phyloP scores from a whole-genome alignment of 2,888 invertebrate genomes.

The Chymomyza amoena region DNA sequence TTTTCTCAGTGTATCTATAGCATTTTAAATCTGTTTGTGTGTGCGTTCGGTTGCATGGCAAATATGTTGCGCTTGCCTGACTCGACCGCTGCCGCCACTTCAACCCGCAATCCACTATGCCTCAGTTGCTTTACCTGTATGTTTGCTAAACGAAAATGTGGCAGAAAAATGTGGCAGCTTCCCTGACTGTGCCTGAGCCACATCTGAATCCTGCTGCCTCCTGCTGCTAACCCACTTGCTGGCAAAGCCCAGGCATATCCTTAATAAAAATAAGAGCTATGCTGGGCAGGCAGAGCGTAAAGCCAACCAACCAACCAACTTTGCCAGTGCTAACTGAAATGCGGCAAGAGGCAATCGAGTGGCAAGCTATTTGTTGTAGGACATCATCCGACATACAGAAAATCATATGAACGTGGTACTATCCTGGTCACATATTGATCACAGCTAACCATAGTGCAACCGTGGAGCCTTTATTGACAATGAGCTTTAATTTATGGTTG shows the following conservation, averaged over 20 bases:
- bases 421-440: too few species aligned
- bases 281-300: not conserved
- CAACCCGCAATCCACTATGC: not conserved
- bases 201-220: not conserved
- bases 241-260: not conserved
- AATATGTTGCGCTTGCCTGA: slow-evolving; percentile 19
- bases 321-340: not conserved
- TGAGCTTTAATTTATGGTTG: too few species aligned
- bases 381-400: too few species aligned
- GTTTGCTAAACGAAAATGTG: slow-evolving; percentile 24
- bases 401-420: too few species aligned
- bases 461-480: too few species aligned
- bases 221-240: not conserved
- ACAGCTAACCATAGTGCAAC: too few species aligned
- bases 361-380: not conserved
- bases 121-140: slow-evolving; percentile 8
- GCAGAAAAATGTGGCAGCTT: not conserved
- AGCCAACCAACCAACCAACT: not conserved
- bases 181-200: not conserved
- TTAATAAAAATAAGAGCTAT: not conserved
- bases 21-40: not conserved
- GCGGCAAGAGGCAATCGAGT: not conserved
- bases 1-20: too few species aligned
- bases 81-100: not conserved
- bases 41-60: slow-evolving; percentile 2